These are phyloP conservation scores for Himantopus leucocephalus DNA, from an alignment of 2,113 vertebrate species.

Conservation along the genomic window DNA sequence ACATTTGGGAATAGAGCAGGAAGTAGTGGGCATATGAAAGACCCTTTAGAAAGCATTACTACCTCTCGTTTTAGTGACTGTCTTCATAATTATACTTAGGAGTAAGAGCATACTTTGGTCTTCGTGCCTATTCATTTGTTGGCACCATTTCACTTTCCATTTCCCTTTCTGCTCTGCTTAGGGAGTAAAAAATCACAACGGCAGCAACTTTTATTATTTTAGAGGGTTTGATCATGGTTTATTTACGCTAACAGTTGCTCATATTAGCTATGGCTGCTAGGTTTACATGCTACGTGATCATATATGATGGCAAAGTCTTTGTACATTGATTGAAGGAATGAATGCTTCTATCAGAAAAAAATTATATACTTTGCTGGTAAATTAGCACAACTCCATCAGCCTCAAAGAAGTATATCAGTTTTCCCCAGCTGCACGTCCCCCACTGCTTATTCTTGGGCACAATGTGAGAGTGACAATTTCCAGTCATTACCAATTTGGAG, in stretches of 20 bases:
- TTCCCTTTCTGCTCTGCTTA: not conserved
- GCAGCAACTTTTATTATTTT: not conserved
- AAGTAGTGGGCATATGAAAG: not conserved
- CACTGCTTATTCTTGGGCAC: not conserved
- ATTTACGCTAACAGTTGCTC: not conserved
- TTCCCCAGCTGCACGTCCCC: not conserved
- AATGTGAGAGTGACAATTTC: not conserved
- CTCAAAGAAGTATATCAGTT: not conserved
- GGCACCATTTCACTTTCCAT: not conserved
- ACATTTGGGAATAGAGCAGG: not conserved
- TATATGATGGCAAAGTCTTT: not conserved
- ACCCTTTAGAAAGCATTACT: not conserved
- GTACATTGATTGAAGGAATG: not conserved
- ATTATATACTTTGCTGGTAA: not conserved
- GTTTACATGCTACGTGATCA: not conserved
- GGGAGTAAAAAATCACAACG: not conserved
- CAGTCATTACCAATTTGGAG: not conserved
- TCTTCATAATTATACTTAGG: not conserved
- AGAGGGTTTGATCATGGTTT: not conserved
- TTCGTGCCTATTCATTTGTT: not conserved
- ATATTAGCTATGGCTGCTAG: not conserved
- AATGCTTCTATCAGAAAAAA: not conserved
- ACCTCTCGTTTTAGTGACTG: not conserved
- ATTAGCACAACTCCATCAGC: not conserved
- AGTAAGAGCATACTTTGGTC: not conserved